Evolutionary conservation across 2,888 invertebrate genomes (phyloP), one percentile per base, ranked within the genome.

Genomic region (Chorisops tibialis): DNA sequence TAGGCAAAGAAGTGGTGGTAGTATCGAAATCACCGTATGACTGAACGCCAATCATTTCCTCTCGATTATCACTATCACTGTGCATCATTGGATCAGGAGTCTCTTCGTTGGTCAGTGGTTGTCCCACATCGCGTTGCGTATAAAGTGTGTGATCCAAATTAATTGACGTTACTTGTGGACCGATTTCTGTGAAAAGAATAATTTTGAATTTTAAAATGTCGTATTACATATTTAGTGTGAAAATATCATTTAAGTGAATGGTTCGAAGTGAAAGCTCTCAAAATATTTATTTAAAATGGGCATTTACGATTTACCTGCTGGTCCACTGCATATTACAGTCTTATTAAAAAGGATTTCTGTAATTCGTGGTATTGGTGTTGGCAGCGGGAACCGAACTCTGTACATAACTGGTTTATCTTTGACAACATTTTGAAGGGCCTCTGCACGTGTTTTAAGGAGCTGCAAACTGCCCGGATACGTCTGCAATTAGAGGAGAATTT

Each of bases 371-470:
- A 83, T 70, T 1, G 82, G 81, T 24, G 78, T 75, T 48, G 79
- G 80, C 58, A 82, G 78, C 0, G 87, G 87, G 71, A 87, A 87
- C 66, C 79, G 78, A 0, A 87, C 77, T 64, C 80, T 79, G 71
- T 86, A 87, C 11, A 72, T 68, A 3, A 83, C 73, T 0, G 79
- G 77, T 14, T 74, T 70, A 43, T 76, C 71, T n/a, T 72, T 68
- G 35, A 72, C 64, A 11, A 78, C 69, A 56, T 71, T 69, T 21
- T 74, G 68, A 2, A 75, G 63, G 1, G 75, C 69, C 61, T 45
- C 45, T 14, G 43, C 56, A 7, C 56, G 43, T 4, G 56, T 30
- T 24, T 43, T 9, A 4, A 5, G 11, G 4, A 56, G 18, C 6
- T 45, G 43, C 6, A 56, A 11, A 3, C 24, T 9, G 6, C 56